Conservation (phyloP, 2,888 invertebrate species). For the Plagiodera versicolora region DNA sequence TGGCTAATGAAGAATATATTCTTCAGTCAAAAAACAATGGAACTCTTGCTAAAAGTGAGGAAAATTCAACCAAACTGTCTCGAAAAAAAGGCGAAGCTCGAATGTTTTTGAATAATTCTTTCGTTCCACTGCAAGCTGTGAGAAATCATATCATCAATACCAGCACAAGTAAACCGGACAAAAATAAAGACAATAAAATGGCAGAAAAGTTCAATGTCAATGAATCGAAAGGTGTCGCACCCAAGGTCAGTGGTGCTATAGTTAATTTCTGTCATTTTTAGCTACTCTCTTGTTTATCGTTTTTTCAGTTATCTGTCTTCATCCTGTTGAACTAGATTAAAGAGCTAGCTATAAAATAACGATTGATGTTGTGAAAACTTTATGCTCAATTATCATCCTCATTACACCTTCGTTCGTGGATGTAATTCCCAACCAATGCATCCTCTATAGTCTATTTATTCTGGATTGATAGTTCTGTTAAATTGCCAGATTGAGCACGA, state of each 20-base stretch:
- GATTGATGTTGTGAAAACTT: no score
- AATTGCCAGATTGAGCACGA: no score
- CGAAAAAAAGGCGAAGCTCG: slow-evolving; percentile 19
- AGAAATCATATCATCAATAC: slow-evolving; percentile 50
- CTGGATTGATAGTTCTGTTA: no score
- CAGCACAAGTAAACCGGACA: slow-evolving; percentile 11
- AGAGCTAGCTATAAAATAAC: no score
- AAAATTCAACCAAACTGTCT: slow-evolving; percentile 3
- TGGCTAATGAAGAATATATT: not conserved
- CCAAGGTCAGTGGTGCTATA: not conserved
- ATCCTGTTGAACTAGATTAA: no score
- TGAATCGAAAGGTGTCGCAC: not conserved
- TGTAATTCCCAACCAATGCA: no score
- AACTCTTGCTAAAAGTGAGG: not conserved
- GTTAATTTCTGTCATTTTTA: not conserved
- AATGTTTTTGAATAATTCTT: slow-evolving; percentile 48
- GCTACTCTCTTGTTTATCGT: no score
- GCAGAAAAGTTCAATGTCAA: slow-evolving; percentile 12
- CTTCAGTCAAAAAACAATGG: not conserved
- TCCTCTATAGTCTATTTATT: no score
- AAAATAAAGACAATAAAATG: slow-evolving; percentile 6
- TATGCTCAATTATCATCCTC: no score
- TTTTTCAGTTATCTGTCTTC: no score
- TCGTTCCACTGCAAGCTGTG: slow-evolving; percentile 61
- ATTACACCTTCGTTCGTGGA: no score